Conservation (phyloP, 2,113 vertebrate genomes). For the Abramis brama region DNA sequence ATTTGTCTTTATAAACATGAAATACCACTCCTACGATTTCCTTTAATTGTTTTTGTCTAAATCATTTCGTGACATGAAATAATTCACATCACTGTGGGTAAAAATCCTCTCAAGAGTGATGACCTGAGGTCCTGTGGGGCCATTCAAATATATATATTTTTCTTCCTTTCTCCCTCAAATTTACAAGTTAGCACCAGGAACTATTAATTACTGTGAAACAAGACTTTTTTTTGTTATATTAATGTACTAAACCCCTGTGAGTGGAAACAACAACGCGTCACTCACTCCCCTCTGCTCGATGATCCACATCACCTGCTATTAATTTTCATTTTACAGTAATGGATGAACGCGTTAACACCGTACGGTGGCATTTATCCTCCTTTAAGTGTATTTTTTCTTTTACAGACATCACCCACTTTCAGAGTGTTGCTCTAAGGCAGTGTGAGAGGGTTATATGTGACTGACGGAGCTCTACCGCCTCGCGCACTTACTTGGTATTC, state of each 20-base stretch:
- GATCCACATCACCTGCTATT: conserved; percentile 23
- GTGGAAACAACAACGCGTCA: conserved; percentile 12
- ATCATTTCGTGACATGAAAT: not conserved
- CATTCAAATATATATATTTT: not conserved
- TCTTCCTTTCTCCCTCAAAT: not conserved
- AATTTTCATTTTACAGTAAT: conserved; percentile 8
- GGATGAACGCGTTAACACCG: not conserved
- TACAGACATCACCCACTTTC: not conserved
- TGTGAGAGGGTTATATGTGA: conserved; percentile 1
- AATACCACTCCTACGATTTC: not conserved
- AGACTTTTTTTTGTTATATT: not conserved
- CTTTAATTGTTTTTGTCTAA: not conserved
- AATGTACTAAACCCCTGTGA: not conserved
- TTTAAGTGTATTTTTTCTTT: not conserved
- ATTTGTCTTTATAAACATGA: not conserved
- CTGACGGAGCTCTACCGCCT: not conserved
- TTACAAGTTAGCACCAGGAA: not conserved
- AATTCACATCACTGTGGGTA: not conserved
- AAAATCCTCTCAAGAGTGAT: not conserved
- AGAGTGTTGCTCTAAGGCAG: not conserved
- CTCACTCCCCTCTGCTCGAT: not conserved
- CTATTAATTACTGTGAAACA: not conserved
- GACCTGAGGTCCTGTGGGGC: conserved; percentile 16
- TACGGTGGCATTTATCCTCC: not conserved
- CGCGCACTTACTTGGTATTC: conserved; percentile 91